Conservation (phyloP, 2,797 vertebrate species). For the Acanthiza pusilla region DNA sequence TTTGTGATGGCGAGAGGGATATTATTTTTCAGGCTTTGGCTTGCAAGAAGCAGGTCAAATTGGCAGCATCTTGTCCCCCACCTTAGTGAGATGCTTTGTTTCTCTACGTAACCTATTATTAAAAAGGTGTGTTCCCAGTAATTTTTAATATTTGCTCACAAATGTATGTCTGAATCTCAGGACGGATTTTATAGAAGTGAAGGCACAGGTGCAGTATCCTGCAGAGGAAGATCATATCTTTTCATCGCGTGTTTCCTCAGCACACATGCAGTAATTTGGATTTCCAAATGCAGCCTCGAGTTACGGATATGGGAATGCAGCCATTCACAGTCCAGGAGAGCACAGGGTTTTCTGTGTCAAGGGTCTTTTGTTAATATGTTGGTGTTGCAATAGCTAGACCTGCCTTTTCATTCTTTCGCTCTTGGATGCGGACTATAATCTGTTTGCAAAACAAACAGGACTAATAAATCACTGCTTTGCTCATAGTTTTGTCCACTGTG, state of each 20-base stretch:
- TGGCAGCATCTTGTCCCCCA: background rate
- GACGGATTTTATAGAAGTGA: background rate
- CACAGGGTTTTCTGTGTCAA: background rate
- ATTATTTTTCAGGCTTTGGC: background rate
- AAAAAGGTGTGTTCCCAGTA: background rate
- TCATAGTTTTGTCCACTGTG: background rate
- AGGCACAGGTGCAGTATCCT: background rate
- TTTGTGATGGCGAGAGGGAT: background rate
- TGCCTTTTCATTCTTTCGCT: slow-evolving; percentile 17
- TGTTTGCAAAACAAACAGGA: background rate
- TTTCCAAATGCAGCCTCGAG: background rate
- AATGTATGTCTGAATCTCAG: background rate
- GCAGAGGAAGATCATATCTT: background rate
- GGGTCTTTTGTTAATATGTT: background rate
- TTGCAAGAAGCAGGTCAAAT: background rate
- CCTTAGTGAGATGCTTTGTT: background rate
- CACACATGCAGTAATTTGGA: background rate
- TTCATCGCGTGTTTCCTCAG: background rate
- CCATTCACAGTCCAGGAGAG: background rate
- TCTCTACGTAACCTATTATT: background rate
- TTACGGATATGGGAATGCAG: background rate
- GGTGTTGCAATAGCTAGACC: slow-evolving; percentile 5
- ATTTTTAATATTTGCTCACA: background rate
- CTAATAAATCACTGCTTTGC: background rate
- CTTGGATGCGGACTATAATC: background rate